Percentiles rank a stretch among this genome's conserved stretches.
Evolutionary conservation across 2,113 vertebrate species (phyloP).

Genomic region (Speoplatyrhinus poulsoni): DNA sequence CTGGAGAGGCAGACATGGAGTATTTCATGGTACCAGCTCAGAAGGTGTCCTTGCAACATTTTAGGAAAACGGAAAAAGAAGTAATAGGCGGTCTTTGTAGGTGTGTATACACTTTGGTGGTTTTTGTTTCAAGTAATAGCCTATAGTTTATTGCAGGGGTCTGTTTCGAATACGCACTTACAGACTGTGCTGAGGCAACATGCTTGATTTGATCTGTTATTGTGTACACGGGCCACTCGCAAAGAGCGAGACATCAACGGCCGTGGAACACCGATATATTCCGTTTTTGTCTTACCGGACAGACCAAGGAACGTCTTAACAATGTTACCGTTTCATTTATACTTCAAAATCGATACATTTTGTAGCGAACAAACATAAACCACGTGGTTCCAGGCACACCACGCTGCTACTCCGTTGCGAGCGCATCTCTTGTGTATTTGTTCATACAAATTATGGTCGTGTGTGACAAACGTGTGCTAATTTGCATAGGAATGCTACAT

Average conservation of each 20-base stretch:
- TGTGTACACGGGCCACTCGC: slow-evolving; percentile 70
- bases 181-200: slow-evolving; percentile 62
- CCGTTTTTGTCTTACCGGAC: background rate
- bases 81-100: slow-evolving; percentile 95
- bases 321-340: slow-evolving; percentile 55
- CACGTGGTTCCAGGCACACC: slow-evolving; percentile 86
- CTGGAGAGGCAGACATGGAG: slow-evolving; percentile 88
- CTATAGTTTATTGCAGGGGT: slow-evolving; percentile 26
- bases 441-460: slow-evolving; percentile 24
- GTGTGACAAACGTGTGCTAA: background rate
- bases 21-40: slow-evolving; percentile 97
- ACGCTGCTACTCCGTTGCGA: slow-evolving; percentile 69
- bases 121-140: slow-evolving; percentile 7
- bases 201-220: slow-evolving; percentile 70
- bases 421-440: slow-evolving; percentile 48
- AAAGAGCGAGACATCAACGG: slow-evolving; percentile 37
- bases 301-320: background rate
- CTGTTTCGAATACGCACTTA: slow-evolving; percentile 52
- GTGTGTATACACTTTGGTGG: slow-evolving; percentile 75
- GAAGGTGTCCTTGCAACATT: slow-evolving; percentile 96
- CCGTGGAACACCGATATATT: slow-evolving; percentile 16
- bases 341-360: slow-evolving; percentile 76
- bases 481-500: slow-evolving; percentile 9
- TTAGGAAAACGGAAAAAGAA: slow-evolving; percentile 97
- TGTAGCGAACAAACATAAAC: slow-evolving; percentile 87